Evolutionary conservation across 2,888 invertebrate species (phyloP).

Genomic region (Acutogordius australiensis): DNA sequence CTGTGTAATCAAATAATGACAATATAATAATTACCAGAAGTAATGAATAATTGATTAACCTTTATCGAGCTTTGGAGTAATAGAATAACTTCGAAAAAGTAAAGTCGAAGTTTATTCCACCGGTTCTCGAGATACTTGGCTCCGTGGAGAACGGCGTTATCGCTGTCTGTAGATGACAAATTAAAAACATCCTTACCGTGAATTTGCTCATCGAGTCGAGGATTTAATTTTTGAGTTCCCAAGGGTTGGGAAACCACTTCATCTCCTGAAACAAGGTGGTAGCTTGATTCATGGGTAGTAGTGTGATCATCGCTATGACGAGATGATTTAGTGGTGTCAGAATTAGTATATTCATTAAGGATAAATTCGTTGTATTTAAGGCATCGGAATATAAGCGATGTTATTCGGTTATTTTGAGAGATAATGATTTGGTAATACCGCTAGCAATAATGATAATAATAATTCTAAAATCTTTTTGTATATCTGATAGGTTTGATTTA

Average conservation of each 20-base stretch:
- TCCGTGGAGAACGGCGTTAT: not conserved
- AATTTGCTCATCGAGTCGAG: too few relatives aligned
- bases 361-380: not conserved
- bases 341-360: not conserved
- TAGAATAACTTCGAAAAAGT: not conserved
- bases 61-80: not conserved
- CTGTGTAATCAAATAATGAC: too few relatives aligned
- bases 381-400: not conserved
- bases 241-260: not conserved
- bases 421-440: too few relatives aligned
- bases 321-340: not conserved
- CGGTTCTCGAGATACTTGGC: not conserved
- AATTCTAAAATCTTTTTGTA: too few relatives aligned
- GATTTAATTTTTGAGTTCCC: too few relatives aligned
- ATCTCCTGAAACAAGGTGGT: not conserved
- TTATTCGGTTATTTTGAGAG: not conserved
- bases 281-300: not conserved
- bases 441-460: too few relatives aligned
- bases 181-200: too few relatives aligned
- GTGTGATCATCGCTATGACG: not conserved
- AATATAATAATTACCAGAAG: too few relatives aligned
- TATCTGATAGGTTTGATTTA: too few relatives aligned
- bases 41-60: too few relatives aligned
- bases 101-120: not conserved
- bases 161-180: not conserved